Evolutionary conservation across 2,113 vertebrate genomes (phyloP).

Genomic region (Archocentrus centrarchus): DNA sequence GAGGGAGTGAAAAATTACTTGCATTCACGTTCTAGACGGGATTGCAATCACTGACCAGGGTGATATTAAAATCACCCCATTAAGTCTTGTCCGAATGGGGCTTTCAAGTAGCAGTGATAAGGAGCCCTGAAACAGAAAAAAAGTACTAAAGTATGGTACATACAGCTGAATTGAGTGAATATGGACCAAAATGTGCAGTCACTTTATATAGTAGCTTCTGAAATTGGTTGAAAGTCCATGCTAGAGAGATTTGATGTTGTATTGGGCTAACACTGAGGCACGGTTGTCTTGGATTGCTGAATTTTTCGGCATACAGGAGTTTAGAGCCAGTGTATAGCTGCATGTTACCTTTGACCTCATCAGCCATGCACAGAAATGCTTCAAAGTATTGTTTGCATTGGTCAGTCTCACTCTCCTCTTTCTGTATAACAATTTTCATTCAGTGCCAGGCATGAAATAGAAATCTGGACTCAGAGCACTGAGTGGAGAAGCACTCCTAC

Average conservation of each 20-base stretch:
- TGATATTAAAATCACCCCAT: neutral
- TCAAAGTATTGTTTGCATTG: conserved; percentile 9
- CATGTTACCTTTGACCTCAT: conserved; percentile 9
- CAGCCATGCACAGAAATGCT: neutral
- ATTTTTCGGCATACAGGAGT: neutral
- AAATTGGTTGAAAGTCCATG: neutral
- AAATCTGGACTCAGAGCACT: conserved; percentile 22
- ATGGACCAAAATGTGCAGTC: neutral
- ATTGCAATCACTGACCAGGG: conserved; percentile 12
- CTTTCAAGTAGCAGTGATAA: neutral
- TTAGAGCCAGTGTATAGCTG: neutral
- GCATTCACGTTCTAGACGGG: neutral
- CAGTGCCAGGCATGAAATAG: conserved; percentile 15
- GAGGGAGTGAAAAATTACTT: conserved; percentile 1
- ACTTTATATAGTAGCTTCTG: neutral
- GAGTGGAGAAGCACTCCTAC: conserved; percentile 38
- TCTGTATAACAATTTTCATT: conserved; percentile 9
- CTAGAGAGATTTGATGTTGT: neutral
- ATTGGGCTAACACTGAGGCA: neutral
- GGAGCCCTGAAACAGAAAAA: neutral
- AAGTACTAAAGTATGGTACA: neutral
- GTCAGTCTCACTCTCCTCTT: conserved; percentile 1
- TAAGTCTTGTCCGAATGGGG: neutral
- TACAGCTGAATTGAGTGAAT: neutral
- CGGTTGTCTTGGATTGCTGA: neutral